Conservation (phyloP, 2,797 vertebrate genomes). For the Centropyge bicolor region DNA sequence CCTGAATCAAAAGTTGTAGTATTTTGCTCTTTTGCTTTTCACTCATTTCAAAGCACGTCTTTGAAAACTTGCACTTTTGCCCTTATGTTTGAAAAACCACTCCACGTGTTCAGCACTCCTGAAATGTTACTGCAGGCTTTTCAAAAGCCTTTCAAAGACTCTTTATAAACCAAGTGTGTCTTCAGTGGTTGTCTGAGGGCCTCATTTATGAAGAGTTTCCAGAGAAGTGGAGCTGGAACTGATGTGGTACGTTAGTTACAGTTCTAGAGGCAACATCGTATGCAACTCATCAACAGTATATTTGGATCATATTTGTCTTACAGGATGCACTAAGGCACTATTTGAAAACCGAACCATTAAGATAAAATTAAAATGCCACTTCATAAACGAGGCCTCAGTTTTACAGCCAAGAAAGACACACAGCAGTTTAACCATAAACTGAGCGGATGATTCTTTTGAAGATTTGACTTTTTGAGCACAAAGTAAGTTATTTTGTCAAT, state of each 20-base stretch:
- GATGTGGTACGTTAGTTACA: neutral
- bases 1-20: neutral
- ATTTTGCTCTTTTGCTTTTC: neutral
- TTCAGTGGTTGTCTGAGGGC: slow-evolving; percentile 22
- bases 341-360: neutral
- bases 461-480: slow-evolving; percentile 29
- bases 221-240: slow-evolving; percentile 21
- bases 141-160: slow-evolving; percentile 34
- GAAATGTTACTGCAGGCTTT: slow-evolving; percentile 54
- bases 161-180: slow-evolving; percentile 37
- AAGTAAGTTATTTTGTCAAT: slow-evolving; percentile 61
- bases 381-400: slow-evolving; percentile 30
- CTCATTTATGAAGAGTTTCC: slow-evolving; percentile 38
- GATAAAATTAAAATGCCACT: neutral
- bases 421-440: neutral
- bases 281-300: no score
- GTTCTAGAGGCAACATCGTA: neutral
- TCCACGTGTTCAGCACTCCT: slow-evolving; percentile 53
- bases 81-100: slow-evolving; percentile 50
- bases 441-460: neutral
- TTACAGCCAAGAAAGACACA: slow-evolving; percentile 7
- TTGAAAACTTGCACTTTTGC: slow-evolving; percentile 72
- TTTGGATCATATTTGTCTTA: slow-evolving; percentile 28
- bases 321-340: neutral
- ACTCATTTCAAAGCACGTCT: slow-evolving; percentile 38